Evolutionary conservation across 2,113 vertebrate species (phyloP), one percentile per base, ranked within the genome.

Genomic region (Chiloscyllium plagiosum): DNA sequence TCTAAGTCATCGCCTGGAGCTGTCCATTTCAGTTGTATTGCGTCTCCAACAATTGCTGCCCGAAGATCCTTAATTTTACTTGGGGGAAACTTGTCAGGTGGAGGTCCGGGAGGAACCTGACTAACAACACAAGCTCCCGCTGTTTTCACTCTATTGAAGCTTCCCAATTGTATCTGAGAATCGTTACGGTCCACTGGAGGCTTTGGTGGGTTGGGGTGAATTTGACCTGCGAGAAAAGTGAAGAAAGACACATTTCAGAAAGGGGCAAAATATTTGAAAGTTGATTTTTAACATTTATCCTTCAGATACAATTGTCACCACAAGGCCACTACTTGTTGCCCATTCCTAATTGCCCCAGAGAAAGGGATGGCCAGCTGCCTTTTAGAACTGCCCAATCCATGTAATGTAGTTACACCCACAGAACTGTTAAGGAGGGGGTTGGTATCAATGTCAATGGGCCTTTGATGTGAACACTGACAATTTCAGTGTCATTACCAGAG

Each of bases 1-100:
- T 98, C 97, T 15, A 96, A 97, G 96, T 98, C 96, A 42, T 97
- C 97, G 96, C 97, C 97, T 47, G 97, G 96, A 65, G 97, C 97
- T 50, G 97, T 98, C 97, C 97, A 97, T 4, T 66, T 97, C 33
- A 98, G 97, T 96, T 96, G 42, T 52, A 98, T 96, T 2, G 96
- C 29, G 52, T 97, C 96, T 47, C 96, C 97, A 37, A 96, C 95
- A 70, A 96, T 96, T 89, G 96, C 86, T 61, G 97, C 97, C 70
- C 96, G 96, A 92, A 98, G 96, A 96, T 98, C 97, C 96, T 94
- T 96, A 95, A 98, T 97, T 97, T 96, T 97, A 96, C 97, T 97
- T 0, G 97, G 98, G 65, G 97, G 97, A 90, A 97, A 97, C 19
- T 0, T 0, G 24, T 96, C 42, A 24, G n/a, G 61, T 19, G 3